Evolutionary conservation across 1,140 invertebrate species (phyloP).

Genomic region (Aphelinus atriplicis): DNA sequence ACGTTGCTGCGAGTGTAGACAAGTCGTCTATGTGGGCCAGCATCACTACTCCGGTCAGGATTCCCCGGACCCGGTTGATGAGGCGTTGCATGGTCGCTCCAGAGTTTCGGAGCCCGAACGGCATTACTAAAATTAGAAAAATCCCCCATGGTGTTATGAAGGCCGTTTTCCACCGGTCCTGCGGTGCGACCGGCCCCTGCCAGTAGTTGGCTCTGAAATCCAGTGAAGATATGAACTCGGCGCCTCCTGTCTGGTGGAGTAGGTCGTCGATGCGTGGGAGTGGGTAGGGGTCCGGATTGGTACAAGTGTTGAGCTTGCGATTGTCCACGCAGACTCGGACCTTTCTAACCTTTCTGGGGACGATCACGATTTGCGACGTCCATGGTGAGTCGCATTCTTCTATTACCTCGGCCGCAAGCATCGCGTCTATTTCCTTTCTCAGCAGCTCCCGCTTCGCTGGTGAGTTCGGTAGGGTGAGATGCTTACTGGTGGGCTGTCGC

Average conservation of each 20-base stretch:
- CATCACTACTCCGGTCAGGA: too few relatives aligned
- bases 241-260: too few relatives aligned
- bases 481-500: too few relatives aligned
- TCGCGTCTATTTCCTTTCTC: too few relatives aligned
- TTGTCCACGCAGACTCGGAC: too few relatives aligned
- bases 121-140: constrained; percentile 42
- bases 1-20: too few relatives aligned
- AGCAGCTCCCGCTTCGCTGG: too few relatives aligned
- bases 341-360: too few relatives aligned
- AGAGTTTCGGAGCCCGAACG: constrained; percentile 62
- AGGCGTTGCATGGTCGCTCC: constrained; percentile 48
- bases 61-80: background rate
- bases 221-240: constrained; percentile 15
- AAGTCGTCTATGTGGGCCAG: background rate
- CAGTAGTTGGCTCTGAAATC: background rate
- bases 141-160: constrained; percentile 34
- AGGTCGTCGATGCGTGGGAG: too few relatives aligned
- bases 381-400: background rate
- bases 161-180: constrained; percentile 47
- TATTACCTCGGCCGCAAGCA: background rate
- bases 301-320: background rate
- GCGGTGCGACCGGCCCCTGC: constrained; percentile 33
- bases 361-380: constrained; percentile 37
- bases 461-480: too few relatives aligned
- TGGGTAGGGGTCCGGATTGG: background rate